Percentiles rank a stretch among this genome's conserved stretches.
phyloP scores from a whole-genome alignment of 2,797 vertebrate genomes.

The Tadarida brasiliensis region DNA sequence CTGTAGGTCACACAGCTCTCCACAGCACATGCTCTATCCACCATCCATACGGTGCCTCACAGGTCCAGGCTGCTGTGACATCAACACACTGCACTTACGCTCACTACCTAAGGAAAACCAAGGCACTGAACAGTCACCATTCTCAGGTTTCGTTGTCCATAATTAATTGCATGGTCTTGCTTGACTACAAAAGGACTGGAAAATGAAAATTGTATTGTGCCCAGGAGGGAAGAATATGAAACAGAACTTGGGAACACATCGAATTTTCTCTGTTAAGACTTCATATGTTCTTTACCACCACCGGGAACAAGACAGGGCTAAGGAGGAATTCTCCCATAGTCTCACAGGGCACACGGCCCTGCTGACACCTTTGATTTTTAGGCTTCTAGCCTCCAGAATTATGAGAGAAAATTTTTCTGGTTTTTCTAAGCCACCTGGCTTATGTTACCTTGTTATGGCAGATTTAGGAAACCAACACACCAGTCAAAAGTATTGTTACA shows the following conservation, averaged over 20 bases:
- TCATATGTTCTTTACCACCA: not conserved
- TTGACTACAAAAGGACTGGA: not conserved
- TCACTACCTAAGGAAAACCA: not conserved
- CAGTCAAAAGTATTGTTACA: not conserved
- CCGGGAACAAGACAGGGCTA: not conserved
- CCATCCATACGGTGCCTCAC: not conserved
- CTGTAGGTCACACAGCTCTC: not conserved
- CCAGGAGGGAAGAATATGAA: not conserved
- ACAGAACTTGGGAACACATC: not conserved
- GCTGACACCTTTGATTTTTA: not conserved
- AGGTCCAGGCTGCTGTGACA: not conserved
- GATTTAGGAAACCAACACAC: not conserved
- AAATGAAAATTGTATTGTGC: conserved; percentile 24
- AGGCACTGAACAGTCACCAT: not conserved
- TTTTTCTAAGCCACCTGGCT: not conserved
- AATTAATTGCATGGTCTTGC: conserved; percentile 25
- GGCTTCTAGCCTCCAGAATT: not conserved
- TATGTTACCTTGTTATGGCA: not conserved
- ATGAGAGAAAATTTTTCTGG: not conserved
- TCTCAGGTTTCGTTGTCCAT: conserved; percentile 31
- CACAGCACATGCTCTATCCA: accelerated
- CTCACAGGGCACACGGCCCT: not conserved
- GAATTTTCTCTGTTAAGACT: not conserved
- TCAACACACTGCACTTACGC: not conserved
- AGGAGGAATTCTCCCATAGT: not conserved